Evolutionary conservation across 2,113 vertebrate species (phyloP).

Genomic region (Syngnathus typhle): DNA sequence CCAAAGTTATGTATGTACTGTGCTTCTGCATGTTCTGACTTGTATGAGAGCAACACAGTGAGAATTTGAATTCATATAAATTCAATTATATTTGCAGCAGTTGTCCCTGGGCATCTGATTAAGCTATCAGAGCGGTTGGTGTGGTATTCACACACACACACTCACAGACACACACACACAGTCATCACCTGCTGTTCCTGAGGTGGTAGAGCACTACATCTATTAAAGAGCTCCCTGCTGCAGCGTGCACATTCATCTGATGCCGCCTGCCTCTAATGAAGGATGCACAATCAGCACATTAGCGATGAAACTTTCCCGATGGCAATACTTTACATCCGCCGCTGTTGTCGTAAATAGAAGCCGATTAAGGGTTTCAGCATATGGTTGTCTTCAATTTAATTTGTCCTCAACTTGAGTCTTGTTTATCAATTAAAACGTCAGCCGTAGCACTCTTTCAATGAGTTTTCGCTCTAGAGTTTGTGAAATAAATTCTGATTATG

Average conservation of each 20-base stretch:
- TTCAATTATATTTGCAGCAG: not conserved
- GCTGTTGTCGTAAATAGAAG: not conserved
- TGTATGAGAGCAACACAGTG: not conserved
- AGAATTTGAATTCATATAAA: not conserved
- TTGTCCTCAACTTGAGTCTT: not conserved
- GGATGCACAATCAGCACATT: constrained; percentile 11
- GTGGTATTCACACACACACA: not conserved
- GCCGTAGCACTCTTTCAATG: not conserved
- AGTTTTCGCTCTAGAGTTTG: not conserved
- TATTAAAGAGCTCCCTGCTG: not conserved
- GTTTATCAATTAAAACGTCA: not conserved
- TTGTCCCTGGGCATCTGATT: constrained; percentile 12
- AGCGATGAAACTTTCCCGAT: constrained; percentile 1
- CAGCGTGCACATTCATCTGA: constrained; percentile 10
- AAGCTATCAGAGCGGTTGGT: constrained; percentile 15
- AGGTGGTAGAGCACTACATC: constrained; percentile 4
- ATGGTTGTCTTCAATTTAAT: not conserved
- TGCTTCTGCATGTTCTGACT: not conserved
- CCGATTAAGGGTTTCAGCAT: not conserved
- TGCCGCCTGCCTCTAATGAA: not conserved
- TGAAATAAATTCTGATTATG: not conserved
- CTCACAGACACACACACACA: not conserved
- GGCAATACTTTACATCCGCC: not conserved
- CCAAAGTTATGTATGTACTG: no score
- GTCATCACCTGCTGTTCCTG: constrained; percentile 28